These are phyloP conservation scores for Agriopis leucophaearia DNA, from an alignment of 2,888 invertebrate species.

Conservation along the genomic window DNA sequence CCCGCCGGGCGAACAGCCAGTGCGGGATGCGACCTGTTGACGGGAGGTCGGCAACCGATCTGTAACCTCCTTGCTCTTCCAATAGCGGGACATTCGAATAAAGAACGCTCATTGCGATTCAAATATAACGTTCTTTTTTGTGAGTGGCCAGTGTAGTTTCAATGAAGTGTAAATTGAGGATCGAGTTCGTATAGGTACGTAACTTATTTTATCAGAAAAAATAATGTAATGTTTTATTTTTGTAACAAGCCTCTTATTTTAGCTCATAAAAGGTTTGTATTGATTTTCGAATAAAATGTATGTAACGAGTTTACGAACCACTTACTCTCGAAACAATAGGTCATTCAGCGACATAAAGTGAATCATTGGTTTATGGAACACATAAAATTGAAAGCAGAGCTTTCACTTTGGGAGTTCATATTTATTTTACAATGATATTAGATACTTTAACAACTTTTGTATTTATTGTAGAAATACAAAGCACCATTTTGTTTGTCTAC, in stretches of 20 bases:
- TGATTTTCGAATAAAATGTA: slow-evolving; percentile 55
- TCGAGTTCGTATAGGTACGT: slow-evolving; percentile 24
- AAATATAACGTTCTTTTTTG: slow-evolving; percentile 35
- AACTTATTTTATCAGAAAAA: not conserved
- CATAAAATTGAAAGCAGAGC: slow-evolving; percentile 35
- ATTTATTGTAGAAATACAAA: slow-evolving; percentile 3
- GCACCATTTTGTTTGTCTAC: slow-evolving; percentile 8
- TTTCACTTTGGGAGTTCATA: slow-evolving; percentile 12
- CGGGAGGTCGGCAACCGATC: slow-evolving; percentile 73
- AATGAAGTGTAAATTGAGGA: slow-evolving; percentile 23
- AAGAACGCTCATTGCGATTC: slow-evolving; percentile 42
- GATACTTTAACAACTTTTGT: not conserved
- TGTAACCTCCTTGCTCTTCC: slow-evolving; percentile 50
- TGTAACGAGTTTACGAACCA: slow-evolving; percentile 55
- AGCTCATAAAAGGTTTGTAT: slow-evolving; percentile 46
- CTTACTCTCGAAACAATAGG: slow-evolving; percentile 58
- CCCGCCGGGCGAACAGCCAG: slow-evolving; percentile 67
- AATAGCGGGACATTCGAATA: slow-evolving; percentile 66
- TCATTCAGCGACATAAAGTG: slow-evolving; percentile 51
- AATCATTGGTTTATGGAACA: slow-evolving; percentile 46
- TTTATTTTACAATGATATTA: slow-evolving; percentile 7
- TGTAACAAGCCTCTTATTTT: slow-evolving; percentile 35
- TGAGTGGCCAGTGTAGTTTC: slow-evolving; percentile 42
- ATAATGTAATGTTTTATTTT: slow-evolving; percentile 18
- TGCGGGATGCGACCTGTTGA: slow-evolving; percentile 84